Evolutionary conservation across 2,113 vertebrate genomes (phyloP), one percentile per base, ranked within the genome.

Genomic region (rat (Rattus norvegicus)): DNA sequence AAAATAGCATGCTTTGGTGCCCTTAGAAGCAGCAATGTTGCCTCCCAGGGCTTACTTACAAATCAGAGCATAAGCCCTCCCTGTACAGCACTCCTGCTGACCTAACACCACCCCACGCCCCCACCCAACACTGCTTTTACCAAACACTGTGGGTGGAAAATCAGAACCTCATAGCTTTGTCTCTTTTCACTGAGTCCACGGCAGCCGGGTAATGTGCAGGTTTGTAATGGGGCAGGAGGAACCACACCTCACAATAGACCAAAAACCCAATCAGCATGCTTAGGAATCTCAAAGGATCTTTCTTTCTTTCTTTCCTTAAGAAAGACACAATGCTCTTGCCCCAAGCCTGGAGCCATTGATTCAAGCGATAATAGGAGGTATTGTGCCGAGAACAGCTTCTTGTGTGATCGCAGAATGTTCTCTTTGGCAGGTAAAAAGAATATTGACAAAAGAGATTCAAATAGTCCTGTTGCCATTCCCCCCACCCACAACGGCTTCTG

Each of bases 221-320:
- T 36, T 36, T 97, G 98, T 98, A 98, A 98, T 98, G 3, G 39
- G 30, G 7, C 33, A 20, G 8, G 0, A 88, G 96, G 86, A 22
- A 97, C 65, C 94, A 98, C 95, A 98, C 77, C 0, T 98, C 98
- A 98, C 96, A 92, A 0, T 0, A 92, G 97, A 92, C 61, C 98
- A 97, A 81, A 36, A 80, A 84, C 98, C 96, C 98, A 97, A 26
- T 98, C 97, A 98, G 98, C 98, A 98, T 24, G 0, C 0, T 1
- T 2, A 59, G 19, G 97, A 98, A 97, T 97, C 97, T 97, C 96
- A 97, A 97, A 98, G 96, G 98, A 98, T 98, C 97, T n/a, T 95
- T 49, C 69, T 47, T 80, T 47, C 79, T 94, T 80, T 65, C 63
- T 95, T 93, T 61, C 49, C 59, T 90, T 95, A 91, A 61, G 73